Evolutionary conservation across 2,888 invertebrate genomes (phyloP), one percentile per base, ranked within the genome.

Genomic region (Drosophila mimica): DNA sequence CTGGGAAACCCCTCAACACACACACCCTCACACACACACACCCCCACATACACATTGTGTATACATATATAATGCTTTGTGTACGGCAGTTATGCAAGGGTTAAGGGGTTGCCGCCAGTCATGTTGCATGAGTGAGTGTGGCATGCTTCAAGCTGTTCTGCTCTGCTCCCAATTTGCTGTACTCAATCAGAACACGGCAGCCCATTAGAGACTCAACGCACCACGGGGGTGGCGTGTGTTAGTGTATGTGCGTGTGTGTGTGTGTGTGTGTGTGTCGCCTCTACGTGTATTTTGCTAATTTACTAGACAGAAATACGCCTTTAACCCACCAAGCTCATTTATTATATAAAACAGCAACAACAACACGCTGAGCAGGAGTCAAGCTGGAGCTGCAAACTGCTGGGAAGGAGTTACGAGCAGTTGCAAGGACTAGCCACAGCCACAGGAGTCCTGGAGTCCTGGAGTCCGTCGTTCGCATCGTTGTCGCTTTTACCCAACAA

Each of bases 241-340:
- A 20, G 46, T 40, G 4, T n/a, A 4, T 57, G 17, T 61, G n/a
- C 57, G 25, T 52, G 15, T 30, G 31, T 54, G 56, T 57, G 61
- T 62, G 54, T 61, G 68, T 70, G 54, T 71, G 63, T 65, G 61
- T 72, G 68, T 85, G 76, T 82, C 71, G 78, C 68, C 77, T 71
- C 79, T 81, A 89, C 85, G 82, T 91, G 88, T 90, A 87, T 90
- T 88, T 83, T 90, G 89, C 91, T 92, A 92, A 92, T 92, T 92
- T 92, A 92, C 92, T 91, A 92, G 92, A 92, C 92, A 92, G 83
- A 83, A 86, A 89, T 90, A 92, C 92, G 92, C 92, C 92, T 91
- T 91, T 91, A 92, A 92, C 90, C 92, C 92, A 84, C 91, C 84
- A 76, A 89, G 91, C 91, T 92, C 91, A 92, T 92, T 91, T 91